Base-by-base conservation (phyloP, 2,888 invertebrate species). In the Ormyrus labotus region DNA sequence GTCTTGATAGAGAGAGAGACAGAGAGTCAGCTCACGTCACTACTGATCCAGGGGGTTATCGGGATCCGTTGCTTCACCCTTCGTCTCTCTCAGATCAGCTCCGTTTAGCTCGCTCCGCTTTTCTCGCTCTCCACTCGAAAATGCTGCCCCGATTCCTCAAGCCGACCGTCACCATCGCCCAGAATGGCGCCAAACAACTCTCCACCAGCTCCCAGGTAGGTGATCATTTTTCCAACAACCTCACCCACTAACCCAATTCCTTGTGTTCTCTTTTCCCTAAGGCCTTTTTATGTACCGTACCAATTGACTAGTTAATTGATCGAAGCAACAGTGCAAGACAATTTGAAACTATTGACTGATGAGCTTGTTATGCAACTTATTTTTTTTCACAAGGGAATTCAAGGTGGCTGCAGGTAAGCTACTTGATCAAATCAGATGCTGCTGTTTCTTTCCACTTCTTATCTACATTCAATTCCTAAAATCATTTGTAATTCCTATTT, bases 81-180 rank as follows among this genome's bases (percentile, higher is more conserved):
- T 9, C n/a, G 11, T 53, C 4, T 3, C 48, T 48, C 34, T 34
- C 34, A 34, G 4, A 34, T 13, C 10, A 19, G 19, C 48, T 19
- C 45, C 53, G 6, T 51, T 19, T 53, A 45, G n/a, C 45, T 9
- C 45, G 13, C 4, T 34, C 47, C 11, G 55, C 2, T 47, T 10
- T 34, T 4, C 34, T 34, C 34, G 4, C 34, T 34, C 6, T 58
- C 45, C 13, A 47, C 63, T 11, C 79, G 80, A 89, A 86, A 79
- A 90, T 90, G 90, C 80, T 90, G 84, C 89, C 89, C 73, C 87
- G 89, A 81, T 87, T 90, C 61, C 65, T 90, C 10, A 89, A 85
- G 82, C 87, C 88, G 51, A 86, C 86, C 34, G 74, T 88, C 80
- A 81, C 81, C 75, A 84, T 87, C 51, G 88, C 87, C 61, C 86